A percentile compares a stretch with the other conserved stretches of the same genome.
These are phyloP conservation scores for Zaprionus inermis DNA, from an alignment of 1,140 invertebrate genomes.

Conservation along the genomic window DNA sequence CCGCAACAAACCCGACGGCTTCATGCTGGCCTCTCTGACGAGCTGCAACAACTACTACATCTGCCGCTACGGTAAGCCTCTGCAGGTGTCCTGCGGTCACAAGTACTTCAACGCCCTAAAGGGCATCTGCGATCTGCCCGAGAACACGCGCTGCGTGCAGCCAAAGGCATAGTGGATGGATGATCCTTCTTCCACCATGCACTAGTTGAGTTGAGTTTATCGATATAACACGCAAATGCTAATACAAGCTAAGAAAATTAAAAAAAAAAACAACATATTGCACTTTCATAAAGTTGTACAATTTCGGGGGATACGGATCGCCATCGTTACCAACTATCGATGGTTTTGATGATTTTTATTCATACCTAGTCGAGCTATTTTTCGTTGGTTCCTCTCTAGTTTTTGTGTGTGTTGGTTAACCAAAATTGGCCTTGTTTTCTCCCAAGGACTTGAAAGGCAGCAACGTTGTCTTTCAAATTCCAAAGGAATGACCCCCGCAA, in stretches of 20 bases:
- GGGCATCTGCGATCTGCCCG: slow-evolving; percentile 76
- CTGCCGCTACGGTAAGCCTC: slow-evolving; percentile 65
- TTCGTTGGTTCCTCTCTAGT: background rate
- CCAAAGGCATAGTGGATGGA: slow-evolving; percentile 39
- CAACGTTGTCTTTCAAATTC: background rate
- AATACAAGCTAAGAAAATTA: slow-evolving; percentile 41
- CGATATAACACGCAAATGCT: slow-evolving; percentile 51
- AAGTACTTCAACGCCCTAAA: slow-evolving; percentile 75
- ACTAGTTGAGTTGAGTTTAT: too few relatives aligned
- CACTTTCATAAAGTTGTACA: background rate
- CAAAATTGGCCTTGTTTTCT: slow-evolving; percentile 15
- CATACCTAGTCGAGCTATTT: background rate
- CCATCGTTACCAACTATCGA: background rate
- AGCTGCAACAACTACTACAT: slow-evolving; percentile 78
- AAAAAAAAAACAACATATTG: slow-evolving; percentile 4
- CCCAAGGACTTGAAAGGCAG: background rate
- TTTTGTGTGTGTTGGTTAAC: background rate
- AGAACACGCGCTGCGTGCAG: slow-evolving; percentile 73
- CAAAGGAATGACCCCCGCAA: background rate
- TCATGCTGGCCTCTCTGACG: slow-evolving; percentile 70
- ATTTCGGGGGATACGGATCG: background rate
- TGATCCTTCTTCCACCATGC: background rate
- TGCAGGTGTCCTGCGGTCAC: slow-evolving; percentile 66
- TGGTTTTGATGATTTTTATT: background rate
- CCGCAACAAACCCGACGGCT: slow-evolving; percentile 70